Evolutionary conservation across 2,113 vertebrate genomes (phyloP), one percentile per base, ranked within the genome.

Genomic region (Zosterops pallidus): DNA sequence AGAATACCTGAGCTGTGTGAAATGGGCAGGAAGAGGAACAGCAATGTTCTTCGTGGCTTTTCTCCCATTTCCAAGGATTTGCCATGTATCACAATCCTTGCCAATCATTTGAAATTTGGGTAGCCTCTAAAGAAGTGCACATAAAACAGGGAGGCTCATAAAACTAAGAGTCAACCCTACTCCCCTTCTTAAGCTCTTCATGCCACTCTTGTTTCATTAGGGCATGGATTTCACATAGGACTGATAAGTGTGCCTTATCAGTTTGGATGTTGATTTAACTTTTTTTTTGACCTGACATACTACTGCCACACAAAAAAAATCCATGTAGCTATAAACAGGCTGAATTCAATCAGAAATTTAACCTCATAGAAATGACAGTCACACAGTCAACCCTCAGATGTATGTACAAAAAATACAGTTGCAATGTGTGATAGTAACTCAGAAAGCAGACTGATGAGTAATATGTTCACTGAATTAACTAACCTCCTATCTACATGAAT

Each of bases 381-480:
- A 57, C 25, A 52, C 5, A 23, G 29, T 24, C 39, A 91, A 46
- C 24, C 23, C 33, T 90, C 46, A 67, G 60, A 86, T 78, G 35
- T 4, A 60, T 2, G 31, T 64, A 41, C 37, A 92, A 70, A 86
- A 86, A 64, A n/a, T 86, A 86, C 60, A 6, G 12, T 29, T 77
- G 56, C 44, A 78, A 84, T 28, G 44, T 33, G 52, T 86, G 25
- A 47, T 20, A 37, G 41, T 71, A 95, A 82, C 72, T 92, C 44
- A 68, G 59, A 55, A 92, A 94, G 28, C 11, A 93, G 88, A 86
- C 75, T 63, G 59, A 63, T 80, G 88, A 74, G 76, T 80, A 83
- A 90, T 55, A 91, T 5, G 3, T 86, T 90, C 60, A 70, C 42
- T 83, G 83, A 94, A 78, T 83, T 86, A 95, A 95, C 62, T 67